These are phyloP conservation scores for Rosalia funebris DNA, from an alignment of 2,888 invertebrate genomes.

Conservation along the genomic window DNA sequence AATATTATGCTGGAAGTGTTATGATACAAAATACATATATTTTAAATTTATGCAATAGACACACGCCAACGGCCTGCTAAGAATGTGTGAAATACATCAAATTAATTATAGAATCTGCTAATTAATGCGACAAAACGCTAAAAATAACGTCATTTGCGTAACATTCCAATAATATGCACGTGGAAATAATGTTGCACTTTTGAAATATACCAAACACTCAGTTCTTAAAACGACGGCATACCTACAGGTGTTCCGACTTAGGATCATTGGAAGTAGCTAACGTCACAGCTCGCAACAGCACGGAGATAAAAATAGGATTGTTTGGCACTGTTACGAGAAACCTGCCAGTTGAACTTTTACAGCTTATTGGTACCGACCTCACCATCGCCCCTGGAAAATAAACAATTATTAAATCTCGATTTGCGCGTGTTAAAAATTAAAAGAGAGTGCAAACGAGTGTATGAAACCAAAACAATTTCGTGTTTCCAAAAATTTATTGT, in stretches of 20 bases:
- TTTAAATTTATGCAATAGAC: not conserved
- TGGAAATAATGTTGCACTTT: conserved; percentile 20
- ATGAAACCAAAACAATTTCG: not conserved
- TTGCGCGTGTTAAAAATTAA: not conserved
- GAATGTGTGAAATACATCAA: conserved; percentile 2
- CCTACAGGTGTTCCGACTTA: conserved; percentile 37
- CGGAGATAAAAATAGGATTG: conserved; percentile 59
- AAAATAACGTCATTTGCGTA: conserved; percentile 19
- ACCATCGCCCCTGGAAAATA: conserved; percentile 14
- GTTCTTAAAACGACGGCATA: conserved; percentile 14
- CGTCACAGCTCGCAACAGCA: conserved; percentile 55
- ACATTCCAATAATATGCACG: conserved; percentile 14
- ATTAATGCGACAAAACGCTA: not conserved
- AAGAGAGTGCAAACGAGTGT: not conserved
- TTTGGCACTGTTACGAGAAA: conserved; percentile 56
- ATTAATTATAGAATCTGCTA: conserved; percentile 18
- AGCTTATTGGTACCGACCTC: conserved; percentile 49
- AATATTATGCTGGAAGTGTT: too few relatives aligned
- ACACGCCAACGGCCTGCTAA: conserved; percentile 18
- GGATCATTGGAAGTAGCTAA: conserved; percentile 36
- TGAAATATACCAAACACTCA: conserved; percentile 4
- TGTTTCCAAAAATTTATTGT: not conserved
- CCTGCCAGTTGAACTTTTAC: conserved; percentile 55
- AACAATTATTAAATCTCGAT: conserved; percentile 5
- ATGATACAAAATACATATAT: too few relatives aligned